Evolutionary conservation across 2,113 vertebrate species (phyloP).

Genomic region (Psephotus haematonotus): DNA sequence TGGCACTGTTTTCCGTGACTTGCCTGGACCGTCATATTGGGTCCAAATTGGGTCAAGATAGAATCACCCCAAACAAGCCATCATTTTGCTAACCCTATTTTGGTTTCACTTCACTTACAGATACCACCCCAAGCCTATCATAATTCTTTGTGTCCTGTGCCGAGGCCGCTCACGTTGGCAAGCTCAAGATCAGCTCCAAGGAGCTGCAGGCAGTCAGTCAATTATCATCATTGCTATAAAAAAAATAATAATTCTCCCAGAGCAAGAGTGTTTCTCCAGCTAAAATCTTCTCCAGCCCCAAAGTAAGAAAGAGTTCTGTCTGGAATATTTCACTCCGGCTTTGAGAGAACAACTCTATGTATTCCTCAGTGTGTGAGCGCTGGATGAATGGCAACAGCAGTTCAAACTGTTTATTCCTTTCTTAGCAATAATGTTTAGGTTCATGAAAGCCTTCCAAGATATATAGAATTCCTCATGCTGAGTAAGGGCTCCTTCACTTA

Average conservation of each 20-base stretch:
- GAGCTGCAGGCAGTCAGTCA: neutral
- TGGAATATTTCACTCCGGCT: constrained; percentile 56
- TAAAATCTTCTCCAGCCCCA: neutral
- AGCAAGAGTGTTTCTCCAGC: constrained; percentile 3
- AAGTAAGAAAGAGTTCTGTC: constrained; percentile 52
- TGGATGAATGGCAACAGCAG: constrained; percentile 61
- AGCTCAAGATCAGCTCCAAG: neutral
- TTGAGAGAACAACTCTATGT: constrained; percentile 59
- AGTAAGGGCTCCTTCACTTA: constrained; percentile 75
- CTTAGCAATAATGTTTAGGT: constrained; percentile 82
- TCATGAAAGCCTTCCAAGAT: constrained; percentile 79
- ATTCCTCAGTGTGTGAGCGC: constrained; percentile 22
- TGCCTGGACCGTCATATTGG: neutral
- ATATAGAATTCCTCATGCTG: constrained; percentile 80
- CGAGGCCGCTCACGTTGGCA: rapidly evolving
- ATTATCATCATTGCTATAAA: neutral
- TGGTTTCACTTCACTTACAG: neutral
- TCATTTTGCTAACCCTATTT: neutral
- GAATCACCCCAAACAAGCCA: neutral
- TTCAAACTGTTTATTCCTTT: constrained; percentile 76
- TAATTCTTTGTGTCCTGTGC: neutral
- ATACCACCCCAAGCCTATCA: neutral
- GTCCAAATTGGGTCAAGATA: neutral
- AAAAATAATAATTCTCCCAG: neutral
- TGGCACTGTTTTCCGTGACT: rapidly evolving